A percentile compares a stretch with the other conserved stretches of the same genome.
phyloP scores from a whole-genome alignment of 2,888 invertebrate genomes.

The Tanypteryx hageni region DNA sequence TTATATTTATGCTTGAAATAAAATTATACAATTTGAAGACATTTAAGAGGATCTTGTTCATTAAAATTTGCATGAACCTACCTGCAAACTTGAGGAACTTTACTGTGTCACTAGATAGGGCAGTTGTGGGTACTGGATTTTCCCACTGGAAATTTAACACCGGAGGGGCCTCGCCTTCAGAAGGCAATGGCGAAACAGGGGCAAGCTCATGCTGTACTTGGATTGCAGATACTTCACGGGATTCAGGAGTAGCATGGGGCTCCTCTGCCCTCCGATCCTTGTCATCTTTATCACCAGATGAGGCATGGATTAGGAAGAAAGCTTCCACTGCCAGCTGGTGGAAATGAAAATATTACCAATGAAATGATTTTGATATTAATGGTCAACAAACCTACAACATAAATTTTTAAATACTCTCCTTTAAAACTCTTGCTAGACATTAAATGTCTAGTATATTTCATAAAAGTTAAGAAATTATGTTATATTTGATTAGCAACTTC shows the following conservation, averaged over 20 bases:
- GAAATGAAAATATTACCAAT: conserved; percentile 65
- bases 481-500: too few relatives aligned
- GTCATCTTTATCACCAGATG: conserved; percentile 71
- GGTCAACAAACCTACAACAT: background rate
- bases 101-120: conserved; percentile 81
- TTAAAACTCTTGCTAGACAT: background rate
- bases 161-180: conserved; percentile 66
- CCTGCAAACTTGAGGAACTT: conserved; percentile 90
- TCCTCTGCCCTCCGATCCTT: conserved; percentile 44
- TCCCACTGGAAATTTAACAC: conserved; percentile 67
- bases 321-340: conserved; percentile 89
- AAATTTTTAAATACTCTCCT: background rate
- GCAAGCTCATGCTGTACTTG: conserved; percentile 70
- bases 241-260: conserved; percentile 66
- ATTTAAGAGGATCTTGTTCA: background rate
- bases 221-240: conserved; percentile 66
- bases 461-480: too few relatives aligned
- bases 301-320: conserved; percentile 92
- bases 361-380: background rate
- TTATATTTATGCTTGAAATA: background rate
- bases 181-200: conserved; percentile 68
- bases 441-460: background rate
- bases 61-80: conserved; percentile 70
- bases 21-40: background rate
- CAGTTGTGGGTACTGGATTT: conserved; percentile 68